phyloP scores from a whole-genome alignment of 2,888 invertebrate species.

The Eulithis testata region DNA sequence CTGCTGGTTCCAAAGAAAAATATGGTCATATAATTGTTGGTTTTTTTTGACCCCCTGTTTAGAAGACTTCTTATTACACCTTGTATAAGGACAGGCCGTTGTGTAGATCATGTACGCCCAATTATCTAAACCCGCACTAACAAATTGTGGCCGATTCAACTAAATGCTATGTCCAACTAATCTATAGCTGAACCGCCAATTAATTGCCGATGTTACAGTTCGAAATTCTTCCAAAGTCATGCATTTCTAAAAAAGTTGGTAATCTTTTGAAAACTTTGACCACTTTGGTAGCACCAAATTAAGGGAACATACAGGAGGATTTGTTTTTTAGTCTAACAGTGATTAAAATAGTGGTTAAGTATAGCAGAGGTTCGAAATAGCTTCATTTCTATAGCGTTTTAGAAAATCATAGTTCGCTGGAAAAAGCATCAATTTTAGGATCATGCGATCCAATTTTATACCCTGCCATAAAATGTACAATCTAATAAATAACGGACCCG shows the following conservation, averaged over 20 bases:
- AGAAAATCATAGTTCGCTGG: slow-evolving; percentile 19
- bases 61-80: too few species aligned
- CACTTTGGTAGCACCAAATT: too few species aligned
- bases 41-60: too few species aligned
- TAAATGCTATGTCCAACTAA: slow-evolving; percentile 41
- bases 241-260: background rate
- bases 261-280: background rate
- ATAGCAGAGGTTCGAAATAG: too few species aligned
- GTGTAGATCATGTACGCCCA: slow-evolving; percentile 37
- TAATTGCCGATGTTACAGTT: slow-evolving; percentile 15
- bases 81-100: background rate
- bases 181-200: slow-evolving; percentile 30
- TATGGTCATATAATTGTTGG: too few species aligned
- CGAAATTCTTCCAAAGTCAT: too few species aligned
- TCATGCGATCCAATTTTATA: slow-evolving; percentile 41
- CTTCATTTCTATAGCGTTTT: background rate
- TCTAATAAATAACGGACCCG: slow-evolving; percentile 54
- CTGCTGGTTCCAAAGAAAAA: too few species aligned
- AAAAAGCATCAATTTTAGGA: slow-evolving; percentile 24
- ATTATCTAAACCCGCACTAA: slow-evolving; percentile 35
- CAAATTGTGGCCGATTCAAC: slow-evolving; percentile 42
- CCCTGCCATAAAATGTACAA: slow-evolving; percentile 44
- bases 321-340: too few species aligned
- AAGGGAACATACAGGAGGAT: too few species aligned
- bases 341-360: too few species aligned